A percentile compares a stretch with the other conserved stretches of the same genome.
Evolutionary conservation across 1,140 invertebrate species (phyloP).

Genomic region (Ceratitis capitata): DNA sequence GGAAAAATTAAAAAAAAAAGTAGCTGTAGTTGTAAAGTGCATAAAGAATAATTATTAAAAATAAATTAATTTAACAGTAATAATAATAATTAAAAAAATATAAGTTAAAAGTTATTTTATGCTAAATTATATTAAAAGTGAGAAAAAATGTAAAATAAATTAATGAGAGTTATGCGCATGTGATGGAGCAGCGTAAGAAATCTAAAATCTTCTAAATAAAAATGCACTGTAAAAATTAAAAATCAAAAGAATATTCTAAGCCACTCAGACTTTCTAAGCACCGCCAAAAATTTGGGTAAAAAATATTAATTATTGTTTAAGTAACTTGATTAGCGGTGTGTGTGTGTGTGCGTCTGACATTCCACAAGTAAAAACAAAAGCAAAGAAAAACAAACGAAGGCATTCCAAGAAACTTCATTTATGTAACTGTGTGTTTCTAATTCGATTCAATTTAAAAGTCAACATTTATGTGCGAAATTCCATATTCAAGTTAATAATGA

Average conservation of each 20-base stretch:
- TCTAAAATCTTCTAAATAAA: not conserved
- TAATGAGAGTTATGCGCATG: not conserved
- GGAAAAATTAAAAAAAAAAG: slow-evolving; percentile 46
- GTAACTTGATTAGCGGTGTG: slow-evolving; percentile 1
- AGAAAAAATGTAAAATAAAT: not conserved
- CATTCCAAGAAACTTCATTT: slow-evolving; percentile 9
- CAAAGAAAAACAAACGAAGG: not conserved
- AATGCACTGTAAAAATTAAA: slow-evolving; percentile 25
- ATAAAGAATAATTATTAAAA: slow-evolving; percentile 43
- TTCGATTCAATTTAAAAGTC: not conserved
- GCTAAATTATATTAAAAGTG: too few species aligned
- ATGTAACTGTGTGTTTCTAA: too few species aligned
- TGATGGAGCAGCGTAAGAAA: not conserved
- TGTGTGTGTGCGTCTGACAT: not conserved
- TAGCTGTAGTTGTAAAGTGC: slow-evolving; percentile 58
- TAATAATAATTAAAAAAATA: not conserved
- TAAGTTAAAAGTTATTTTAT: not conserved
- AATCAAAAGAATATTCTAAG: not conserved
- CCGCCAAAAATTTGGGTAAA: not conserved
- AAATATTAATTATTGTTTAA: not conserved
- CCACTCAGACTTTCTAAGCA: not conserved
- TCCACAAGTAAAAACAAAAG: not conserved
- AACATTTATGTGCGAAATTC: not conserved
- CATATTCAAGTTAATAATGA: not conserved
- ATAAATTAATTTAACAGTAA: slow-evolving; percentile 54